Evolutionary conservation across 2,888 invertebrate species (phyloP), one percentile per base, ranked within the genome.

Genomic region (Torymus texanus): DNA sequence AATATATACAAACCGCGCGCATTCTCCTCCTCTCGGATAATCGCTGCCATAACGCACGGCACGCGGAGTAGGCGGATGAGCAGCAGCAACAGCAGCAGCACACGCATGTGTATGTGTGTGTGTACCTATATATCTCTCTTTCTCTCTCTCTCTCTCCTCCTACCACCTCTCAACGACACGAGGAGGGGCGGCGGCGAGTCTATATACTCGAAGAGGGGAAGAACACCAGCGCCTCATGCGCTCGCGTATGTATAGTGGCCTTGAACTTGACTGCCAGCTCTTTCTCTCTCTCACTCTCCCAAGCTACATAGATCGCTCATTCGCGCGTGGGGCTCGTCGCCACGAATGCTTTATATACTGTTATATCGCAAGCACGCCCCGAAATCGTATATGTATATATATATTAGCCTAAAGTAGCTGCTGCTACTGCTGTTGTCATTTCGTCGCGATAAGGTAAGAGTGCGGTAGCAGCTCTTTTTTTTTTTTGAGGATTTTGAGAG

Each of bases 221-320:
- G 56, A 12, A 10, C n/a, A 55, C 13, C 10, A 18, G 63, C 63
- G 72, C n/a, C 29, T 18, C 24, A 55, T 61, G 79, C 75, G 80
- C 29, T 41, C 41, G 76, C 59, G 70, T 58, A 29, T 77, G 70
- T 70, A 71, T 63, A 81, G 73, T 83, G 87, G 88, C 88, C 88
- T 88, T 88, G 88, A 88, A 88, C 88, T 88, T 88, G 88, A 87
- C 85, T 88, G 85, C 83, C 86, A 85, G 81, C 86, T 85, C 86
- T 88, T 88, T 88, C 86, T 85, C 56, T 85, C 72, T 67, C 71
- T 41, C 16, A 59, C 55, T 56, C 58, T 58, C 21, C 29, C 29
- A 56, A 41, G 21, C 12, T 55, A 21, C 51, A 51, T n/a, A 63
- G 13, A 5, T 11, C n/a, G 21, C 71, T 56, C 72, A 68, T 78